Base-by-base conservation (phyloP, 1,140 invertebrate genomes). In the Oedothorax gibbosus region DNA sequence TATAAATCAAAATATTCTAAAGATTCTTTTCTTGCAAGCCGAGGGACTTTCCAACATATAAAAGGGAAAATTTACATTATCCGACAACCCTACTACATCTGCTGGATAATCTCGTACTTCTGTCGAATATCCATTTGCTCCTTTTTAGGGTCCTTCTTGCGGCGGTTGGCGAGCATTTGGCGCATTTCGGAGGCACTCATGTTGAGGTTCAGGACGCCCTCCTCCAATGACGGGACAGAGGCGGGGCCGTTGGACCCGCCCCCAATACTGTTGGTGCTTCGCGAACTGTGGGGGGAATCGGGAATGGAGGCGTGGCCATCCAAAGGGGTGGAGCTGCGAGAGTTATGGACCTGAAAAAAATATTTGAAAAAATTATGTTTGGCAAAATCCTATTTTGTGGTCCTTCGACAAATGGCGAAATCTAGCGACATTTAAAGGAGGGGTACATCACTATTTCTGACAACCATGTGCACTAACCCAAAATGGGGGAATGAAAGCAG, bases 81-180 rank as follows among this genome's bases (percentile, higher is more conserved):
- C 35, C 35, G 5, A 35, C 35, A 35, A 62, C 66, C 66, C 5
- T 62, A 62, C 71, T 85, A 96, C 87, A 96, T 92, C 91, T 96
- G 96, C 90, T 97, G 95, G 86, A 97, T 95, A 88, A 97, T 97
- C 89, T 97, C 95, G 89, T 96, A 96, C 91, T 97, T 97, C 91
- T 96, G 95, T 89, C 95, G 95, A 88, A 97, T 94, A 90, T 96
- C 95, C 90, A 97, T 94, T 35, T 93, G 93, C 87, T 96, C 94
- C 89, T 95, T 96, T 90, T 96, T 97, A 5, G 95, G 95, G 89
- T 97, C 95, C 89, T 94, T 93, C 90, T 96, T 96, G 89, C 96
- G 96, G 88, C 93, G 94, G 53, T 93, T 93, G 11, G 95, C 94
- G 73, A 97, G 90, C 86, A 95, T 93, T n/a, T 95, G 95, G 35